phyloP scores from a whole-genome alignment of 2,888 invertebrate species.

The Andrena hattorfiana region DNA sequence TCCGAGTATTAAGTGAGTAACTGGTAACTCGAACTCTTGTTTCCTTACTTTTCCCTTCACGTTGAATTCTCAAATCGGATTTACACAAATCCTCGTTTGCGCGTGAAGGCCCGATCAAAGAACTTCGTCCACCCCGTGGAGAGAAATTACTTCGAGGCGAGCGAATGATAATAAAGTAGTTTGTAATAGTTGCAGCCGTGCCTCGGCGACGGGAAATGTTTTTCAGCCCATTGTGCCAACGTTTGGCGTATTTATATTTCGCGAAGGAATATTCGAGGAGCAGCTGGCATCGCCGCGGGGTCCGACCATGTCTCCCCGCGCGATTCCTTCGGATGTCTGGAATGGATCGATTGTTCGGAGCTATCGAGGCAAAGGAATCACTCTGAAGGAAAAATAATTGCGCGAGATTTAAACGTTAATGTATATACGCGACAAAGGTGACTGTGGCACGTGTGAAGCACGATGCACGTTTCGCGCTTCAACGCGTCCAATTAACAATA shows the following conservation, averaged over 20 bases:
- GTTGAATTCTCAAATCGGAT: conserved; percentile 7
- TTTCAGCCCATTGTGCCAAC: conserved; percentile 62
- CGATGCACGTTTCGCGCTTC: conserved; percentile 30
- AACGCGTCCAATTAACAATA: conserved; percentile 71
- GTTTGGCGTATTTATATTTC: conserved; percentile 62
- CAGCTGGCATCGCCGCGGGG: conserved; percentile 81
- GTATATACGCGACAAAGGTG: conserved; percentile 41
- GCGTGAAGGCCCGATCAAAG: background rate
- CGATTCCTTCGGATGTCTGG: conserved; percentile 39
- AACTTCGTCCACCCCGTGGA: background rate
- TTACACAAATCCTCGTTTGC: background rate
- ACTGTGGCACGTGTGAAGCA: conserved; percentile 57
- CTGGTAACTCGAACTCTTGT: background rate
- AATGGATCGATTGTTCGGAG: conserved; percentile 79
- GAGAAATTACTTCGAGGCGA: conserved; percentile 58
- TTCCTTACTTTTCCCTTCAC: background rate
- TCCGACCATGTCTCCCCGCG: conserved; percentile 56
- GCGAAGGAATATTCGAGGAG: conserved; percentile 60
- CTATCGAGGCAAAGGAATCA: conserved; percentile 81
- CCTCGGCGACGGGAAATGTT: conserved; percentile 56
- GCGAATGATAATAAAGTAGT: conserved; percentile 70
- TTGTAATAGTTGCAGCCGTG: conserved; percentile 57
- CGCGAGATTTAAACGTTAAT: conserved; percentile 57
- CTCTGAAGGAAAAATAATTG: conserved; percentile 84
- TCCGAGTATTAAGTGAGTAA: no score